Evolutionary conservation across 2,797 vertebrate genomes (phyloP).

Genomic region (Spinus pinus): DNA sequence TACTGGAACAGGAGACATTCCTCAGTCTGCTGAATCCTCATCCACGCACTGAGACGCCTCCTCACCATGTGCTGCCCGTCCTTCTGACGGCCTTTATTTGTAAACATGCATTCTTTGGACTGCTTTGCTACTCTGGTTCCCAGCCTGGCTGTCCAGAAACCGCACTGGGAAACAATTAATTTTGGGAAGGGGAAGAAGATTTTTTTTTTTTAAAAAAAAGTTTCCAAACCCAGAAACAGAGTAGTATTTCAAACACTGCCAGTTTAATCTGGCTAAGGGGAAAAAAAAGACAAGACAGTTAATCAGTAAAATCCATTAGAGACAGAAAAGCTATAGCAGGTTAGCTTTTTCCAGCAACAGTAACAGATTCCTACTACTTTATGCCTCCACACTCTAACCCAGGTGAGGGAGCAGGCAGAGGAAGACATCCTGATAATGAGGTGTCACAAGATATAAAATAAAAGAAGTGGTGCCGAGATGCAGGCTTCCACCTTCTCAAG

Average conservation of each 20-base stretch:
- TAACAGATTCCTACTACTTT: neutral
- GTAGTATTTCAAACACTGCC: neutral
- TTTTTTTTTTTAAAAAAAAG: neutral
- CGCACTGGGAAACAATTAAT: neutral
- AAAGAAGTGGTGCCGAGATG: neutral
- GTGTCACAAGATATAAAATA: neutral
- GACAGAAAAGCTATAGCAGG: conserved; percentile 7
- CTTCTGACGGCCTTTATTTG: neutral
- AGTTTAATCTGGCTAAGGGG: conserved; percentile 12
- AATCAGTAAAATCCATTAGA: conserved; percentile 14
- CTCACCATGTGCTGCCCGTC: neutral
- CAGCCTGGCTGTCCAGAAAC: conserved; percentile 33
- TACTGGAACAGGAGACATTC: neutral
- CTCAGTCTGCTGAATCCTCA: neutral
- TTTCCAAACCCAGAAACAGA: neutral
- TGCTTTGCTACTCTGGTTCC: neutral
- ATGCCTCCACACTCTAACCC: neutral
- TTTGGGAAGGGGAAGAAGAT: neutral
- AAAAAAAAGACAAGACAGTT: neutral
- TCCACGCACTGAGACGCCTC: neutral
- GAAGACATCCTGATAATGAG: neutral
- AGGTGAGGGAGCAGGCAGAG: neutral
- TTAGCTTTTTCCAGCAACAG: conserved; percentile 27
- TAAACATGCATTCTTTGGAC: conserved; percentile 59
- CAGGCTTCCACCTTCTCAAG: neutral